Evolutionary conservation across 92 coral and sea anemone species (phyloP), one percentile per base, ranked within the genome.

Genomic region (Palythoa caribaeorum): DNA sequence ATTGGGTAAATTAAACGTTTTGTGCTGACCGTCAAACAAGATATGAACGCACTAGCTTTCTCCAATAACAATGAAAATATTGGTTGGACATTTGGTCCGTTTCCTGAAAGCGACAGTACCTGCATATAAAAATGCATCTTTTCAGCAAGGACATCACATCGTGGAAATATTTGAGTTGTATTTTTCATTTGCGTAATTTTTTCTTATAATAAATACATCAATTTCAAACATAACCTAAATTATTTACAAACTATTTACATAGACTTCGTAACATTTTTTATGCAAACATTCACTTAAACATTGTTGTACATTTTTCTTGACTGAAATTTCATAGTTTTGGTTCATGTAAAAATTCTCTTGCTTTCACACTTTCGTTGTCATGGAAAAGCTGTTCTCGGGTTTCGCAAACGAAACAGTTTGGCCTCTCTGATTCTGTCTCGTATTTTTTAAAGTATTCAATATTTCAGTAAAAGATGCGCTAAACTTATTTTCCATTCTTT

Each of bases 401-500:
- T 21, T n/a, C 4, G 20, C 55, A 2, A 69, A 9, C 15, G 40
- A 9, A 9, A 13, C n/a, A 17, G 11, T 17, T n/a, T 16, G 8
- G 19, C 14, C 60, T 65, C 37, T 51, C 39, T 48, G 48, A 16
- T 28, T 44, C 8, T 48, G 48, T 35, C 47, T 44, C 8, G 75
- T 81, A 74, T 57, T 37, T 63, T 88, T 84, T 38, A 92, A 66
- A 66, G 84, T 36, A 17, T 68, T 83, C 19, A 93, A 73, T 52
- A 94, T 76, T 76, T 87, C 93, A 71, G 89, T 89, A 55, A 94
- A 84, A 3, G 92, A 88, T 11, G 77, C 91, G 11, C 87, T 69
- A 69, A 94, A 71, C n/a, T 66, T 79, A 47, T 93, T 76, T 57
- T 94, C 95, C 94, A 94, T 93, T 59, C 79, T 78, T 38, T 87